Conservation (phyloP, 2,888 invertebrate species). For the Notocelia uddmanniana region DNA sequence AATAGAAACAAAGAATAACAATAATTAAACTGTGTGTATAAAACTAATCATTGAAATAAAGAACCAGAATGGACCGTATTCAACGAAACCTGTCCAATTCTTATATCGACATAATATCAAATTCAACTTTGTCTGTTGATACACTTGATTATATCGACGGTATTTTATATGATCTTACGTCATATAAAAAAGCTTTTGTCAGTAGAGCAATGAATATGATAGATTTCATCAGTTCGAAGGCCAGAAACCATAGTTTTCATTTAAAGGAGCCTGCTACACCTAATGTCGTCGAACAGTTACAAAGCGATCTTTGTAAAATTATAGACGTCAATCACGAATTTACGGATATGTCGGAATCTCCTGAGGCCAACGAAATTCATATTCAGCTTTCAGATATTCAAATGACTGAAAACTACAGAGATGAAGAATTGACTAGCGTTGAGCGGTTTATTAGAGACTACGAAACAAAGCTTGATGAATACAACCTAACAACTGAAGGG, state of each 20-base stretch:
- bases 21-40: background rate
- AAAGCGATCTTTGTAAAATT: background rate
- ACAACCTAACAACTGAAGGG: background rate
- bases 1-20: background rate
- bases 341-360: background rate
- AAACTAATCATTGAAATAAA: background rate
- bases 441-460: background rate
- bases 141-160: background rate
- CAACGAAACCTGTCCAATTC: background rate
- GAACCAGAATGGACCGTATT: background rate
- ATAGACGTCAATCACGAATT: background rate
- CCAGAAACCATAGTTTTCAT: background rate
- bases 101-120: background rate
- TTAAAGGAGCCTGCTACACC: background rate
- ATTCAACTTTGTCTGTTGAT: background rate
- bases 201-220: background rate
- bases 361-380: background rate
- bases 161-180: background rate
- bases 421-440: background rate
- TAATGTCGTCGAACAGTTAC: background rate
- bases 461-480: background rate
- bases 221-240: background rate
- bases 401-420: background rate
- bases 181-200: background rate
- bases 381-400: background rate